phyloP scores from a whole-genome alignment of 2,113 vertebrate genomes.

The Holacanthus passer region DNA sequence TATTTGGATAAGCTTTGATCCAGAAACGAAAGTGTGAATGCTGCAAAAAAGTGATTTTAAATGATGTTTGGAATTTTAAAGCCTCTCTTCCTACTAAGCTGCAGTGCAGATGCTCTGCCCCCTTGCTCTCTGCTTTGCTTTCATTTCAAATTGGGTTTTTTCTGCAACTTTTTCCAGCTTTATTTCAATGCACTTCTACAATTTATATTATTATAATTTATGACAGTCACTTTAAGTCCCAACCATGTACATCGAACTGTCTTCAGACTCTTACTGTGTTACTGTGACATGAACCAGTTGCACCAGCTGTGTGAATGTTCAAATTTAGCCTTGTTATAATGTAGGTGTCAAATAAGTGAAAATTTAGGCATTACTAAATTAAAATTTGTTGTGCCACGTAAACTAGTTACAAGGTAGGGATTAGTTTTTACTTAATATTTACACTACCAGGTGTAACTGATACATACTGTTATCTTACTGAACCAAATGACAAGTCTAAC shows the following conservation, averaged over 20 bases:
- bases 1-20: constrained; percentile 21
- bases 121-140: not conserved
- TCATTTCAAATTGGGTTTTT: not conserved
- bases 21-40: constrained; percentile 14
- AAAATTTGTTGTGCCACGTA: not conserved
- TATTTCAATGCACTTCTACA: not conserved
- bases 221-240: not conserved
- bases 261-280: not conserved
- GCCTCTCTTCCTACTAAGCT: not conserved
- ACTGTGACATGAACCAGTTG: not conserved
- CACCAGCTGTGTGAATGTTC: not conserved
- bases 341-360: not conserved
- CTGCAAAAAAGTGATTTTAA: constrained; percentile 8
- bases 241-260: not conserved
- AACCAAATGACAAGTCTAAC: not conserved
- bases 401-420: not conserved
- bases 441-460: not conserved
- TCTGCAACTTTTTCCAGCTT: not conserved
- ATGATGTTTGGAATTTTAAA: constrained; percentile 6
- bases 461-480: not conserved
- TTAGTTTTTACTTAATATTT: not conserved
- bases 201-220: not conserved
- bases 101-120: not conserved
- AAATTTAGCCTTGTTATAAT: not conserved
- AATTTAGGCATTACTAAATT: not conserved